Base-by-base conservation (phyloP, 2,888 invertebrate genomes). In the Gastrophysa polygoni region DNA sequence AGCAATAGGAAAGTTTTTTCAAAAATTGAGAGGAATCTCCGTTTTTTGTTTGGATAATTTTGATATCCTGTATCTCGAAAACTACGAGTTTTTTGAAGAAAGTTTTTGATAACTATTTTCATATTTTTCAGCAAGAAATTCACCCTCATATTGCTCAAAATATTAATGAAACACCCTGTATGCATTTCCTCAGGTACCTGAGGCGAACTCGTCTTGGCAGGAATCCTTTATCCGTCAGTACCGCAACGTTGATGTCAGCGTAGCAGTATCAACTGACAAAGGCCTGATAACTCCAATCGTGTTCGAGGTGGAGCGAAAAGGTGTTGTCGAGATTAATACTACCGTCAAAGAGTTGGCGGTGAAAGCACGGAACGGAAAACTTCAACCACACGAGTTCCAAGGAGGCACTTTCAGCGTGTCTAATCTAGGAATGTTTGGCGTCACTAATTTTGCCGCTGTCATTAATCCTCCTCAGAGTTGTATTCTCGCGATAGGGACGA, bases 201-300 rank as follows among this genome's bases (percentile, higher is more conserved):
- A 95, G 75, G 93, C 92, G 7, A 99, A 99, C 82, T 92, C 96
- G 1, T 89, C 95, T 61, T 99, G 98, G 98, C 89, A 96, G 89
- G 97, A 93, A 58, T 86, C 90, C 5, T 89, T 89, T 74, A 96
- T 98, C 76, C 88, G 98, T 84, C 93, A 96, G 94, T 95, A 90
- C 78, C 88, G 90, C 51, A 89, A 91, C 74, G 98, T 98, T 8
- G 99, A 99, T 81, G 92, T 99, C 1, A 95, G 93, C 75, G 94
- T 99, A 61, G 98, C 99, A 0, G 99, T 99, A 4, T 94, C 95
- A 63, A 98, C 98, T 0, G 94, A 95, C 3, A 87, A 88, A 66
- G 99, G 99, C 0, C 86, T 99, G 8, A 97, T 99, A 64, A 99
- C 99, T 1, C 99, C 99, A 1, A 98, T 99, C 71, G 87, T 99